Percentiles rank a stretch among this genome's conserved stretches.
These are phyloP conservation scores for Dryas iulia DNA, from an alignment of 1,140 invertebrate species.

Conservation along the genomic window DNA sequence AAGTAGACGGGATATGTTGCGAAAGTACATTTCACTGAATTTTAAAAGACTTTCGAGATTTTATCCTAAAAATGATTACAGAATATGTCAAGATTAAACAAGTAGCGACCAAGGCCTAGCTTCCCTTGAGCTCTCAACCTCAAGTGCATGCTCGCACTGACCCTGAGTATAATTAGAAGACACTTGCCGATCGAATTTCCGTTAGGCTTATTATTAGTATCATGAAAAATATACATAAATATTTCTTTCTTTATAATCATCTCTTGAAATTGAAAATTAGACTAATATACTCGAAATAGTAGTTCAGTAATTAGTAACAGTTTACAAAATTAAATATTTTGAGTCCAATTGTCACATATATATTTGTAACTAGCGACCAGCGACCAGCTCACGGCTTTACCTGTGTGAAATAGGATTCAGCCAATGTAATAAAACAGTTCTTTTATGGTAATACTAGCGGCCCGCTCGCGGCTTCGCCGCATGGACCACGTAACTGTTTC, in stretches of 20 bases:
- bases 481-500: too few species aligned
- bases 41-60: background rate
- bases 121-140: conserved; percentile 12
- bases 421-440: too few species aligned
- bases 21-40: background rate
- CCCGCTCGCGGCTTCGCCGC: too few species aligned
- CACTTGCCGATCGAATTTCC: conserved; percentile 20
- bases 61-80: background rate
- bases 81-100: background rate
- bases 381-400: too few species aligned
- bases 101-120: conserved; percentile 2
- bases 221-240: background rate
- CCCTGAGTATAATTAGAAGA: conserved; percentile 27
- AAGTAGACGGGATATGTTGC: background rate
- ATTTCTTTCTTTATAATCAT: too few species aligned
- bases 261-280: too few species aligned
- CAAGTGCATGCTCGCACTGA: conserved; percentile 9
- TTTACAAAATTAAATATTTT: conserved; percentile 2
- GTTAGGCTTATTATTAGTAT: conserved; percentile 1
- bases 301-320: too few species aligned
- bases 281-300: too few species aligned
- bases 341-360: too few species aligned
- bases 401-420: too few species aligned
- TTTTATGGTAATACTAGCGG: too few species aligned
- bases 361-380: too few species aligned